A percentile compares a stretch with the other conserved stretches of the same genome.
Conservation (phyloP, 2,797 vertebrate genomes). For the Acanthopagrus latus region DNA sequence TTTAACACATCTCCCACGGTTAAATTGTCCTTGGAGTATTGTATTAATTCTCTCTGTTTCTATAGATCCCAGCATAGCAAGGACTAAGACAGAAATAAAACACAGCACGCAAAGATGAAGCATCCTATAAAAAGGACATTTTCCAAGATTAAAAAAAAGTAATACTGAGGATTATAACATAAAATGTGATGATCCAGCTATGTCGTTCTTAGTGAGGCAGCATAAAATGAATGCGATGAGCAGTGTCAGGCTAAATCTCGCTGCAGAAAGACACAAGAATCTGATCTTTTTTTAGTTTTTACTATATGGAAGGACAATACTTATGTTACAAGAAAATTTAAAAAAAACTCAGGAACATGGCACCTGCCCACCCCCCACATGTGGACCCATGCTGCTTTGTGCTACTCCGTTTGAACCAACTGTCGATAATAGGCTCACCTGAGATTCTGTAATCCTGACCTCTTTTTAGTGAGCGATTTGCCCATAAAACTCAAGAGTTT, state of each 20-base stretch:
- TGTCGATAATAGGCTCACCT: neutral
- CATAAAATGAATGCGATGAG: neutral
- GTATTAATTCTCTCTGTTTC: neutral
- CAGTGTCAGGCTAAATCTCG: neutral
- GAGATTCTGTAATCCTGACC: neutral
- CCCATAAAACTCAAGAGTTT: no score
- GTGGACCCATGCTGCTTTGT: no score
- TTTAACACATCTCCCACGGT: constrained; percentile 26
- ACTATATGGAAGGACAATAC: neutral
- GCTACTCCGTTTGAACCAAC: neutral
- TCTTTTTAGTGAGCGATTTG: no score
- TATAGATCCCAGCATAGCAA: neutral
- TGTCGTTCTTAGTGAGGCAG: neutral
- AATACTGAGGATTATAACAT: neutral
- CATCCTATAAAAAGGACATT: neutral
- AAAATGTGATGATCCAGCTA: neutral
- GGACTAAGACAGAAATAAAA: constrained; percentile 2
- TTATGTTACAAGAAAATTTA: neutral
- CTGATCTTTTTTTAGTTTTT: neutral
- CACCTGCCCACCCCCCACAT: neutral
- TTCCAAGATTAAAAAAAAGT: constrained; percentile 12
- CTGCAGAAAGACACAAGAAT: neutral
- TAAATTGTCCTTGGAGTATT: constrained; percentile 8
- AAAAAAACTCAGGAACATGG: neutral
- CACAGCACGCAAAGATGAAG: constrained; percentile 12